Conservation (phyloP, 92 coral and sea anemone species). For the Desmophyllum pertusum region DNA sequence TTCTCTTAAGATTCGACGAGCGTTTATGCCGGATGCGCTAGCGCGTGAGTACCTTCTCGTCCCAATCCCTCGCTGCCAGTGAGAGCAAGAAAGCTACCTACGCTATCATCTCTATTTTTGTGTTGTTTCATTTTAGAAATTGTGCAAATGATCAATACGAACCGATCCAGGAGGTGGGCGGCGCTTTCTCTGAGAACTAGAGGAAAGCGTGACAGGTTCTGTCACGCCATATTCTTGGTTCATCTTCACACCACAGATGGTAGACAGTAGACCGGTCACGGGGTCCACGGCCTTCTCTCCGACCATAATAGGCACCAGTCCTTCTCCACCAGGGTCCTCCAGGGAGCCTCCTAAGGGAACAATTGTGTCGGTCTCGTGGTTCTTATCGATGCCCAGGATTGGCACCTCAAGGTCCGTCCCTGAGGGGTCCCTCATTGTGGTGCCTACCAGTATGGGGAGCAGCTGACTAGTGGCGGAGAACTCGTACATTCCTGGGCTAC, state of each 20-base stretch:
- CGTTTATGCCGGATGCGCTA: too few relatives aligned
- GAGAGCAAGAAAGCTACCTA: too few relatives aligned
- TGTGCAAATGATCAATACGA: too few relatives aligned
- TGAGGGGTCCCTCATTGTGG: conserved; percentile 84
- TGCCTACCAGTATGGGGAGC: conserved; percentile 95
- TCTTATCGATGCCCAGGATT: conserved; percentile 89
- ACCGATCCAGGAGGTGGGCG: conserved; percentile 95
- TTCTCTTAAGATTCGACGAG: too few relatives aligned
- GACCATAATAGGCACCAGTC: conserved; percentile 95
- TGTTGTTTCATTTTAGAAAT: too few relatives aligned
- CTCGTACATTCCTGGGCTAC: conserved; percentile 98
- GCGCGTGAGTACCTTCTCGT: too few relatives aligned
- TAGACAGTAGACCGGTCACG: conserved; percentile 85
- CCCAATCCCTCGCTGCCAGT: too few relatives aligned
- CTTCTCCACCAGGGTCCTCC: conserved; percentile 98
- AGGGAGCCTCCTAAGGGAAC: conserved; percentile 96
- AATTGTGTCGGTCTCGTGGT: conserved; percentile 84
- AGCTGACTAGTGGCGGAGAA: conserved; percentile 96
- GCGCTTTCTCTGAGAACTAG: conserved; percentile 86
- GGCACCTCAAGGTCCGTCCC: conserved; percentile 96
- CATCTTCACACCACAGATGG: conserved; percentile 88
- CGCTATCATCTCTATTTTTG: too few relatives aligned
- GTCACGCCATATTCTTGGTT: conserved; percentile 90
- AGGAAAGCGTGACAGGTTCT: conserved; percentile 93
- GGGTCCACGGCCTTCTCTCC: conserved; percentile 99